These are phyloP conservation scores for Heterodera carotae DNA, from an alignment of 1,140 invertebrate genomes.

Conservation along the genomic window DNA sequence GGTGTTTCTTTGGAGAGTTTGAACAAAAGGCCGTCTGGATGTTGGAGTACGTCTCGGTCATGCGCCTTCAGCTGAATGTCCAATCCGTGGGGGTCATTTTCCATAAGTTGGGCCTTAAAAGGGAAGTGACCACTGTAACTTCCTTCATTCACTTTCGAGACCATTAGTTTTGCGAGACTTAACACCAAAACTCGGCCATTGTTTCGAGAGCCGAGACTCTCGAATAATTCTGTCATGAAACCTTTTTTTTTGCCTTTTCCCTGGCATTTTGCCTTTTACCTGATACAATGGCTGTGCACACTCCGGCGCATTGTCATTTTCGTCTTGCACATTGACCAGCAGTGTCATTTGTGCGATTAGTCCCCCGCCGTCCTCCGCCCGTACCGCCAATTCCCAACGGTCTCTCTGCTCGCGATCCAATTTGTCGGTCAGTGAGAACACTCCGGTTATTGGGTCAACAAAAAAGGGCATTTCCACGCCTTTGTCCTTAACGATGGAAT, in stretches of 20 bases:
- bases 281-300: constrained; percentile 50
- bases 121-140: no score
- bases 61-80: constrained; percentile 78
- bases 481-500: neutral
- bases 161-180: no score
- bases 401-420: constrained; percentile 83
- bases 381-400: constrained; percentile 88
- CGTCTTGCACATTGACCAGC: constrained; percentile 70
- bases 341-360: neutral
- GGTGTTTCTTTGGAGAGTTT: constrained; percentile 48
- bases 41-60: constrained; percentile 74
- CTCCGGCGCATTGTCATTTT: constrained; percentile 75
- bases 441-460: constrained; percentile 80
- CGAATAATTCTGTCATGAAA: no score
- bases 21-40: constrained; percentile 73
- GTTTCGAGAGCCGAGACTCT: no score
- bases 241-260: no score
- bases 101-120: constrained; percentile 75
- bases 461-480: constrained; percentile 72
- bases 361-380: constrained; percentile 78
- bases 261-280: constrained; percentile 38
- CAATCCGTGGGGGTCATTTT: constrained; percentile 77
- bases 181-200: constrained; percentile 65
- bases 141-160: no score
- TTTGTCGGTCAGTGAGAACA: constrained; percentile 77